Conservation (phyloP, 2,888 invertebrate genomes). For the Ferrisia virgata region DNA sequence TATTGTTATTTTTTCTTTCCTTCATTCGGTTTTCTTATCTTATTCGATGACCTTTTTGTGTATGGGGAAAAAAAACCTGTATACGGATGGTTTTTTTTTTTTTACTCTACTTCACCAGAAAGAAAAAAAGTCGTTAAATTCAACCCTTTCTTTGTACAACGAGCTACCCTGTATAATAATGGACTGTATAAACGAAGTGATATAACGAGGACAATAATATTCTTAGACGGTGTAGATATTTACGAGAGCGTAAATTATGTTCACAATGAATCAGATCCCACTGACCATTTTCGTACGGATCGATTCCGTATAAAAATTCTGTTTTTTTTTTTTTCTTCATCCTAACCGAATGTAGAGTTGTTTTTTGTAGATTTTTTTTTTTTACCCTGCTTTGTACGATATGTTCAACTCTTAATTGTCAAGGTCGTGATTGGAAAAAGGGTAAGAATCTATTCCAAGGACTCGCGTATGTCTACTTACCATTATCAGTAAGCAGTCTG, state of each 20-base stretch:
- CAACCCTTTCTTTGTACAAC: constrained; percentile 11
- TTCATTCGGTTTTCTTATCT: background rate
- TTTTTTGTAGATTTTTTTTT: background rate
- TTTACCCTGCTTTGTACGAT: background rate
- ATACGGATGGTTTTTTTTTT: background rate
- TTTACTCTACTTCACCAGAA: background rate
- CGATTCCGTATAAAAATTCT: background rate
- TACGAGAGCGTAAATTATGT: constrained; percentile 20
- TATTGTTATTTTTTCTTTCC: background rate
- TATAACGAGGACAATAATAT: constrained; percentile 20
- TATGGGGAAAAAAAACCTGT: background rate
- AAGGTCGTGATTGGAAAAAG: background rate
- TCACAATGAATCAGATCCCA: constrained; percentile 22
- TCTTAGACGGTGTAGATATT: constrained; percentile 19
- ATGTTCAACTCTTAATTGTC: background rate
- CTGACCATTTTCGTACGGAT: background rate
- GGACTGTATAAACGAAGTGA: constrained; percentile 18
- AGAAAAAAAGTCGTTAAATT: constrained; percentile 29
- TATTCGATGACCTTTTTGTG: background rate
- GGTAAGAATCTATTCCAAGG: constrained; percentile 13
- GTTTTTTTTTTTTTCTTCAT: background rate
- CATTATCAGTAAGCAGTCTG: background rate
- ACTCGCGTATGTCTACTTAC: background rate
- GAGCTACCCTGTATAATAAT: constrained; percentile 6
- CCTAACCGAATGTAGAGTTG: background rate